phyloP scores from a whole-genome alignment of 2,797 vertebrate genomes.

The Hypotaenidia okinawae region DNA sequence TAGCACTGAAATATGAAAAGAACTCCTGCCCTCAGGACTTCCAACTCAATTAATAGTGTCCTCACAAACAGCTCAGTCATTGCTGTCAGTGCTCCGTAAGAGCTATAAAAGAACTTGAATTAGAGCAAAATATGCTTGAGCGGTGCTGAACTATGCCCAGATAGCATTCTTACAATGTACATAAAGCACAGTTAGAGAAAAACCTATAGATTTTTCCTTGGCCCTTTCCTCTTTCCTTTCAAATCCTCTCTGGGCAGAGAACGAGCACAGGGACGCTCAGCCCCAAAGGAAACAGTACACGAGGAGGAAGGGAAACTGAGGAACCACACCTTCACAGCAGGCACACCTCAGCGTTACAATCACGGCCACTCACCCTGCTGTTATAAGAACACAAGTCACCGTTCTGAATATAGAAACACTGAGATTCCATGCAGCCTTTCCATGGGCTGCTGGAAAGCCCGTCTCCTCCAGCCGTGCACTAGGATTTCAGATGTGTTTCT shows the following conservation, averaged over 20 bases:
- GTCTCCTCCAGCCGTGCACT: background rate
- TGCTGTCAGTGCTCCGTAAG: background rate
- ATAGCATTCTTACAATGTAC: background rate
- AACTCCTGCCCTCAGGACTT: background rate
- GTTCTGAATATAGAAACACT: slow-evolving; percentile 5
- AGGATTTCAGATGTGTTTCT: slow-evolving; percentile 3
- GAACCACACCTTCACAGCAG: background rate
- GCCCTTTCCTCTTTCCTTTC: background rate
- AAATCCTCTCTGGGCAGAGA: background rate
- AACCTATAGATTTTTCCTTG: background rate
- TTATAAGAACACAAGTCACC: background rate
- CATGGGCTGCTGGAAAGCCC: background rate
- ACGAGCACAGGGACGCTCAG: background rate
- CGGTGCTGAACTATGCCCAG: background rate
- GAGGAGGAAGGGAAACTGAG: background rate
- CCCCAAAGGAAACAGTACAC: background rate
- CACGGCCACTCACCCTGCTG: background rate
- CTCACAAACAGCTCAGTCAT: background rate
- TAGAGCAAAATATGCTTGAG: background rate
- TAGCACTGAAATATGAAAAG: background rate
- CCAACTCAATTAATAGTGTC: slow-evolving; percentile 1
- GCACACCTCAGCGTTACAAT: background rate
- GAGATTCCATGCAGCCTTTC: slow-evolving; percentile 1
- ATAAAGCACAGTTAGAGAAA: background rate
- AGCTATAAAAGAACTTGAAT: background rate